Conservation (phyloP, 2,113 vertebrate species). For the Prietella phreatophila region DNA sequence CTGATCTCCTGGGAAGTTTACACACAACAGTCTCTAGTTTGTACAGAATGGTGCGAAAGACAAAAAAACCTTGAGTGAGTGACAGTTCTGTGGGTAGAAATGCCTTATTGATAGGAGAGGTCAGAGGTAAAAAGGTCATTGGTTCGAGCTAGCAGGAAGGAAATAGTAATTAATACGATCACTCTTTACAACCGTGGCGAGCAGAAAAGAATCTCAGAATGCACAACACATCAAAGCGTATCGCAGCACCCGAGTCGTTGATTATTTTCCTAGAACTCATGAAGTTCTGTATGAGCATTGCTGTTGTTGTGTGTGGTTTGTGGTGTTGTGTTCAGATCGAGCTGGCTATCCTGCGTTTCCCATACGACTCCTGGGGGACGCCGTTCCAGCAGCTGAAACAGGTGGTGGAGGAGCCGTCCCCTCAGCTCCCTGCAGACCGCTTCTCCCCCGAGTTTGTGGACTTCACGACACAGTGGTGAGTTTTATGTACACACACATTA, state of each 20-base stretch:
- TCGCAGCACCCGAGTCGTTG: neutral
- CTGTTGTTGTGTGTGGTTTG: neutral
- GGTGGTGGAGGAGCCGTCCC: slow-evolving; percentile 93
- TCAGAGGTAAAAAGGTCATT: no score
- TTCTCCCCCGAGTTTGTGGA: slow-evolving; percentile 92
- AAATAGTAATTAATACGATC: no score
- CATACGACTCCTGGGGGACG: slow-evolving; percentile 93
- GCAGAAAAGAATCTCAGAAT: no score
- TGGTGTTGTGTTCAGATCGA: slow-evolving; percentile 77
- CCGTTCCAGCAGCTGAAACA: slow-evolving; percentile 98
- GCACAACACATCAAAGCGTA: neutral
- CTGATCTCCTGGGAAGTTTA: no score
- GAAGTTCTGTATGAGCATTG: neutral
- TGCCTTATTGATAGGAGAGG: no score
- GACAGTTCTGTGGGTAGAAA: no score
- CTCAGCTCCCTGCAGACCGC: slow-evolving; percentile 82
- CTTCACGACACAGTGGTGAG: slow-evolving; percentile 91
- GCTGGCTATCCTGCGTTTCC: slow-evolving; percentile 90
- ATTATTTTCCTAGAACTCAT: neutral
- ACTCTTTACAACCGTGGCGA: no score
- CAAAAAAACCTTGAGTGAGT: no score
- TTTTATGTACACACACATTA: neutral
- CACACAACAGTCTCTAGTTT: no score
- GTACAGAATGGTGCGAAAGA: no score
- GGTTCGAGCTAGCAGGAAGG: no score